Percentiles rank a stretch among this genome's conserved stretches.
phyloP scores from a whole-genome alignment of 2,888 invertebrate genomes.

The Morinoia aosen region DNA sequence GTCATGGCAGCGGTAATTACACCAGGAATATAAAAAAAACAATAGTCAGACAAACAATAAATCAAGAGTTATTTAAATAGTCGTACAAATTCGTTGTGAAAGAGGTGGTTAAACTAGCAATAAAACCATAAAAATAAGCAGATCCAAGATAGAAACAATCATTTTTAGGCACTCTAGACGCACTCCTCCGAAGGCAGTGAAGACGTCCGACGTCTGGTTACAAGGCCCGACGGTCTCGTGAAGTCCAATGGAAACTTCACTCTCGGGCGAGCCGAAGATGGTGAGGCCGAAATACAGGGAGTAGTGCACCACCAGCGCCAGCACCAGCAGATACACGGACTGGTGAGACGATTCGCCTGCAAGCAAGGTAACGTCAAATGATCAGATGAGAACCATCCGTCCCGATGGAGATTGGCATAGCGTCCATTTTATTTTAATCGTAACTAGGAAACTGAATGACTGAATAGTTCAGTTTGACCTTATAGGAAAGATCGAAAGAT shows the following conservation, averaged over 20 bases:
- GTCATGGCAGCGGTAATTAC: too few relatives aligned
- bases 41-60: too few relatives aligned
- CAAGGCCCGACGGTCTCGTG: conserved; percentile 85
- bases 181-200: conserved; percentile 81
- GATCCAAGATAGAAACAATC: not conserved
- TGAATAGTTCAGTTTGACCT: too few relatives aligned
- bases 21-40: too few relatives aligned
- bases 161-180: conserved; percentile 68
- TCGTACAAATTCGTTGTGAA: too few relatives aligned
- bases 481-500: too few relatives aligned
- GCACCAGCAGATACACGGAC: conserved; percentile 70
- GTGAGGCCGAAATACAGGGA: conserved; percentile 77
- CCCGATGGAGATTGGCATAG: too few relatives aligned
- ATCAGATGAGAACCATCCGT: not conserved
- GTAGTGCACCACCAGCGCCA: conserved; percentile 77
- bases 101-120: too few relatives aligned
- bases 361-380: not conserved
- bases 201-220: conserved; percentile 76
- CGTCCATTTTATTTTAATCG: too few relatives aligned
- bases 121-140: too few relatives aligned
- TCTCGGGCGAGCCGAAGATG: conserved; percentile 79
- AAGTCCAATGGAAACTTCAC: conserved; percentile 79
- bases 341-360: conserved; percentile 63
- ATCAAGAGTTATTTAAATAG: too few relatives aligned
- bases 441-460: too few relatives aligned